Conservation (phyloP, 2,888 invertebrate genomes). For the Oscheius onirici region DNA sequence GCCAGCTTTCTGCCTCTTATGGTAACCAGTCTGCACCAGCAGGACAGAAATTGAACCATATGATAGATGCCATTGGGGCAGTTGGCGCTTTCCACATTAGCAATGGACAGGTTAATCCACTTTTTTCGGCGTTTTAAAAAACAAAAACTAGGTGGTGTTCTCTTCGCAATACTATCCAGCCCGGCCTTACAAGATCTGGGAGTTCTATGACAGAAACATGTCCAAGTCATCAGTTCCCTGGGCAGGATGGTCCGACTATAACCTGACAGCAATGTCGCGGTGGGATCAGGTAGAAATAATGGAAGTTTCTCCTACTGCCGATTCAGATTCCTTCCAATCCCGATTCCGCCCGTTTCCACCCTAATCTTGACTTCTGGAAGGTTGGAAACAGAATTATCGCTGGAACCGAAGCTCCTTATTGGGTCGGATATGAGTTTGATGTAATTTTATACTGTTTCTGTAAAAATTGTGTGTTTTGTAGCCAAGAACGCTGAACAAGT, state of each 20-base stretch:
- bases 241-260: constrained; percentile 71
- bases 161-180: constrained; percentile 71
- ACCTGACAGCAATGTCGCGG: constrained; percentile 67
- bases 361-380: constrained; percentile 71
- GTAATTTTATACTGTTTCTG: too few species aligned
- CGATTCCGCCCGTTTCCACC: constrained; percentile 67
- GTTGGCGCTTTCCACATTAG: constrained; percentile 69
- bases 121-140: not conserved
- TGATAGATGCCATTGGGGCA: constrained; percentile 71
- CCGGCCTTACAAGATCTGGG: constrained; percentile 71
- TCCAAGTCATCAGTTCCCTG: constrained; percentile 64
- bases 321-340: constrained; percentile 52
- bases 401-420: constrained; percentile 70
- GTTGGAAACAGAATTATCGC: constrained; percentile 65
- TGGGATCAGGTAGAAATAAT: constrained; percentile 63
- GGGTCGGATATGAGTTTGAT: constrained; percentile 71
- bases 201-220: constrained; percentile 71
- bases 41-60: constrained; percentile 68
- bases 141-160: constrained; percentile 60
- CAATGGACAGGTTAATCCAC: constrained; percentile 59
- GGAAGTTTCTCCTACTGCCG: not conserved
- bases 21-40: constrained; percentile 65
- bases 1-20: constrained; percentile 70
- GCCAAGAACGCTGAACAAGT: constrained; percentile 65
- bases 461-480: constrained; percentile 38